Evolutionary conservation across 2,888 invertebrate genomes (phyloP), one percentile per base, ranked within the genome.

Genomic region (Lasioglossum figueresi): DNA sequence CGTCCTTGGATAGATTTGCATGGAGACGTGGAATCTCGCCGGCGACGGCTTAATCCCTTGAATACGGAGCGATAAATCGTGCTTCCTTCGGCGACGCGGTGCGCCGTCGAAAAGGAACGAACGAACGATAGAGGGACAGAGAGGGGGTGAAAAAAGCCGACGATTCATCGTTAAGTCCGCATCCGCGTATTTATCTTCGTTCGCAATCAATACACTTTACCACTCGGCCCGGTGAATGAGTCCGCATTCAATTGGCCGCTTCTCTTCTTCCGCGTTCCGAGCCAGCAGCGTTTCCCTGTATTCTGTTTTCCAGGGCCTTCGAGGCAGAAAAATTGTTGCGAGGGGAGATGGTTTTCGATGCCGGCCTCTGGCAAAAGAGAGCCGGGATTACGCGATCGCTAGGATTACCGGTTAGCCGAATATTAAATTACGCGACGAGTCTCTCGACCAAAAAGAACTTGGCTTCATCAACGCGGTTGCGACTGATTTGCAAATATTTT

Each of bases 121-220:
- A 23, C 6, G 48, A 48, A 8, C 5, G 48, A 19, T 6, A 16
- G 56, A 59, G n/a, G 3, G 56, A n/a, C 8, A 12, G 56, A n/a
- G 12, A 56, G n/a, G 6, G 48, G 4, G 6, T 16, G 63, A n/a
- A 52, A 82, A 82, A 71, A 82, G 8, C 78, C 59, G 79, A 70
- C 82, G 82, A 86, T 82, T 86, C 86, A 86, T 79, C 85, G 85
- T 79, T 70, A 59, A 70, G 70, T 56, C 66, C 82, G 52, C 79
- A 19, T 43, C 52, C 45, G 63, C 79, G 79, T 76, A 79, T 86
- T 86, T 84, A 84, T 84, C 79, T 81, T 84, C 84, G 72, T 79
- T 79, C 79, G 73, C 80, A 80, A 86, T 86, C 84, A 84, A 86
- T 86, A 84, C 84, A 78, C 80, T 84, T 83, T 84, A 74, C 83